These are phyloP conservation scores for Beris morrisii DNA, from an alignment of 2,888 invertebrate genomes.

Conservation along the genomic window DNA sequence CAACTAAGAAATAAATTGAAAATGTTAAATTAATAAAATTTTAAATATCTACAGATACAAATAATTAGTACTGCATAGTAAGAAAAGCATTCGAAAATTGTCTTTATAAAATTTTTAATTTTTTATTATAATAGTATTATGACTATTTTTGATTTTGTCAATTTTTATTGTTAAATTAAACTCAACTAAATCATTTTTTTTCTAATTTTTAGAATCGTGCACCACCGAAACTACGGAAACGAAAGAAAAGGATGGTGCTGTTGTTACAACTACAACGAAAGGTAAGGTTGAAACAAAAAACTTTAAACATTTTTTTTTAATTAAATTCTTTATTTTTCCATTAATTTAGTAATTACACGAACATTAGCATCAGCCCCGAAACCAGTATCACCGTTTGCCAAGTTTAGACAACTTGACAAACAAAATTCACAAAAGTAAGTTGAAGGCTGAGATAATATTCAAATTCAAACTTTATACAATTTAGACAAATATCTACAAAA, in stretches of 20 bases:
- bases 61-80: too few relatives aligned
- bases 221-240: constrained; percentile 58
- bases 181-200: not conserved
- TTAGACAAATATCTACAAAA: too few relatives aligned
- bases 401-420: constrained; percentile 88
- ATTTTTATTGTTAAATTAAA: not conserved
- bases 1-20: too few relatives aligned
- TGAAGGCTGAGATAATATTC: not conserved
- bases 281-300: constrained; percentile 50
- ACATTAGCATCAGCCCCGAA: constrained; percentile 62
- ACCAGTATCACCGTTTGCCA: constrained; percentile 85
- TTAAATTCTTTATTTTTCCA: constrained; percentile 23
- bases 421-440: constrained; percentile 62
- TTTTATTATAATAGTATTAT: too few relatives aligned
- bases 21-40: too few relatives aligned
- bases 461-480: too few relatives aligned
- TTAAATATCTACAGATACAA: too few relatives aligned
- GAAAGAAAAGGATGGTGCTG: constrained; percentile 62
- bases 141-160: too few relatives aligned
- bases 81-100: too few relatives aligned
- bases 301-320: constrained; percentile 1
- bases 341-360: constrained; percentile 52
- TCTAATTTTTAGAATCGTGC: constrained; percentile 41
- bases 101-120: too few relatives aligned
- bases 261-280: constrained; percentile 64